Evolutionary conservation across 2,797 vertebrate species (phyloP).

Genomic region (Tinamus major): DNA sequence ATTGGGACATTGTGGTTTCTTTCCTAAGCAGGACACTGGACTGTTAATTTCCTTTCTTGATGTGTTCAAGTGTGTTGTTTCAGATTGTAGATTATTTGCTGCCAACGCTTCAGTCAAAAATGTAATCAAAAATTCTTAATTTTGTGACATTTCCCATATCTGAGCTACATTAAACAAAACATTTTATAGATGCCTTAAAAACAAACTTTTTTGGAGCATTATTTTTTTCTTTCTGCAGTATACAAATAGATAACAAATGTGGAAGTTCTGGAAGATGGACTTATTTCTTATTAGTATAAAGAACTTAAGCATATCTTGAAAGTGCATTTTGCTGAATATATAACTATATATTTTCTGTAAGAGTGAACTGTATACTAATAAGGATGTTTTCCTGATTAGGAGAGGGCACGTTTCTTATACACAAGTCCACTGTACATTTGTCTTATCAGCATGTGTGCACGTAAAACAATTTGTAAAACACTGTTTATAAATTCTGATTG

Average conservation of each 20-base stretch:
- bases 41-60: neutral
- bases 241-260: neutral
- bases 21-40: neutral
- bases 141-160: neutral
- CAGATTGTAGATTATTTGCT: neutral
- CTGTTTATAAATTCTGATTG: neutral
- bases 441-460: neutral
- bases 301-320: neutral
- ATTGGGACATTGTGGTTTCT: neutral
- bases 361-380: neutral
- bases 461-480: neutral
- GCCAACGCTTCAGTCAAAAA: neutral
- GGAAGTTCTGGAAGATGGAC: neutral
- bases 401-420: neutral
- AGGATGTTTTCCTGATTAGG: neutral
- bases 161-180: neutral
- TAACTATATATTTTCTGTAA: neutral
- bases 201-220: neutral
- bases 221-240: neutral
- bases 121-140: neutral
- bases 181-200: neutral
- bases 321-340: neutral
- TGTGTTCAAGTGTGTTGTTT: neutral
- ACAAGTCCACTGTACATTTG: neutral
- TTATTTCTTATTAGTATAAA: neutral